These are phyloP conservation scores for Venusia cambrica DNA, from an alignment of 2,888 invertebrate genomes.

Conservation along the genomic window DNA sequence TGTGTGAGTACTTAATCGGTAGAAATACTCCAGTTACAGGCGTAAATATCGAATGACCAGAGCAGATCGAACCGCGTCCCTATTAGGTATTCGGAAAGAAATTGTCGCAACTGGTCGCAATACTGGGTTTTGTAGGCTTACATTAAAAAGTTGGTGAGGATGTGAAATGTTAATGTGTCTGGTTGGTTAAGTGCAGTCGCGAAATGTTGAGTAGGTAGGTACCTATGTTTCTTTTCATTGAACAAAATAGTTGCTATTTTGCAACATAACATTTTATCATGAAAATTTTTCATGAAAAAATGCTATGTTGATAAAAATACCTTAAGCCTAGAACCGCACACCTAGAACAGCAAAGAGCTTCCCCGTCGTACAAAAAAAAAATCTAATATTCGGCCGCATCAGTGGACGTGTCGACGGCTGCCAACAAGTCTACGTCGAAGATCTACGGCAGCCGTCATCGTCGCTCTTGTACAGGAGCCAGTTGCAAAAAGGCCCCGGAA, in stretches of 20 bases:
- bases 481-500: no score
- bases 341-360: no score
- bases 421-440: no score
- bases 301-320: no score
- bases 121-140: conserved; percentile 19
- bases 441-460: no score
- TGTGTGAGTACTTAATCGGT: conserved; percentile 64
- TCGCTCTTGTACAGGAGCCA: no score
- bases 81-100: conserved; percentile 27
- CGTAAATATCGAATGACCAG: conserved; percentile 56
- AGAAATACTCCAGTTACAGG: conserved; percentile 59
- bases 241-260: no score
- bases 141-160: conserved; percentile 23
- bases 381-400: no score
- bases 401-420: no score
- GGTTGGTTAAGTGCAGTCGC: conserved; percentile 14
- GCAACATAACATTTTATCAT: no score
- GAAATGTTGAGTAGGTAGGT: conserved; percentile 21
- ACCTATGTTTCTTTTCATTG: conserved; percentile 12
- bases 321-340: no score
- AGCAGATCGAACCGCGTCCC: conserved; percentile 4
- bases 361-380: no score
- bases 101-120: conserved; percentile 23
- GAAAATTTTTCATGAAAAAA: conserved; percentile 6
- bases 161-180: conserved; percentile 26